Base-by-base conservation (phyloP, 1,140 invertebrate species). In the Cylas formicarius region DNA sequence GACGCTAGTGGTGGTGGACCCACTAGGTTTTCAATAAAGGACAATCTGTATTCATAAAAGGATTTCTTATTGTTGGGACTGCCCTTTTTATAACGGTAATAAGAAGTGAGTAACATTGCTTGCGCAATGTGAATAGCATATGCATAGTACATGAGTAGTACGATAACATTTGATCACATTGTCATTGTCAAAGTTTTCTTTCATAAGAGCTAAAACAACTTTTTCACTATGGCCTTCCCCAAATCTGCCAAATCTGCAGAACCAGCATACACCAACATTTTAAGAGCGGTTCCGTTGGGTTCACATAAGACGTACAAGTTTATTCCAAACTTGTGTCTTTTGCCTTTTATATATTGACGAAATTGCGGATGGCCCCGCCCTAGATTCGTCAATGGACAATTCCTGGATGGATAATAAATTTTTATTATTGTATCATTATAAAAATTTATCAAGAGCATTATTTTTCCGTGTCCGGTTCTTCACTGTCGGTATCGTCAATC, bases 321-420 rank as follows among this genome's bases (percentile, higher is more conserved):
- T 26, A 60, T 42, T 11, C 57, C 56, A 34, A 57, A 63, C 26
- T 56, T 53, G 39, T 59, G 56, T n/a, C 36, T 26, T 44, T 62
- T 60, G 3, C 48, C 45, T 48, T 61, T 50, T 35, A 64, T 55
- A 37, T 63, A 63, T 31, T 60, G 54, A 13, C 60, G 40, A 39
- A 62, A 60, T 20, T 27, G 22, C 20, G 60, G 35, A 40, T 57
- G 24, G n/a, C 62, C 60, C 35, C 53, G 34, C 45, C 50, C 61
- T 54, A 19, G 55, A 56, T 35, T 62, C 58, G 38, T 62, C 55
- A 13, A 56, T 51, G 14, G 36, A 52, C 39, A 61, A 35, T 42
- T 56, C 37, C 50, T 50, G 13, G 38, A 36, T 9, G 53, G 52
- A 37, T 50, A 53, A 54, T 56, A 62, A 13, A 53, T 44, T 24